Conservation (phyloP, 1,140 invertebrate genomes). For the Papilio aristodemus region DNA sequence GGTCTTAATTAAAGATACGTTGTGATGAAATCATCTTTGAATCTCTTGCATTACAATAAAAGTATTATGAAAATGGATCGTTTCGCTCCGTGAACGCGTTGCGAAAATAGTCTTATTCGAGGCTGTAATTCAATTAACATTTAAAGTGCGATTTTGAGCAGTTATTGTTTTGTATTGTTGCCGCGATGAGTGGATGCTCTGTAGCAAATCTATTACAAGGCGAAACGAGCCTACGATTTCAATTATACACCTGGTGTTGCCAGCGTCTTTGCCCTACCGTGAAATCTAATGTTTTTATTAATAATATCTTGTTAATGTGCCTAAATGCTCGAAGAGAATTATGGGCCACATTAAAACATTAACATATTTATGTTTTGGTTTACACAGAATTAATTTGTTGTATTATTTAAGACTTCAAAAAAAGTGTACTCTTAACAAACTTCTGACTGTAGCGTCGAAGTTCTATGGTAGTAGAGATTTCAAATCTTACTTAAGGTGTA, state of each 20-base stretch:
- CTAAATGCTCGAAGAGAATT: neutral
- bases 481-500: too few species aligned
- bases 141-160: constrained; percentile 7
- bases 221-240: neutral
- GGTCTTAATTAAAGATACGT: too few species aligned
- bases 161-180: constrained; percentile 7
- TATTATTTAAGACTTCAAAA: too few species aligned
- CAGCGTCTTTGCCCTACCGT: neutral
- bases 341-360: too few species aligned
- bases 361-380: too few species aligned
- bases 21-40: neutral
- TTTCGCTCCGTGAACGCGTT: neutral
- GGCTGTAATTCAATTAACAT: constrained; percentile 27
- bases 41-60: neutral
- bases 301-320: neutral
- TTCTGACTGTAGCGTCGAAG: too few species aligned
- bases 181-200: constrained; percentile 19
- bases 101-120: constrained; percentile 20
- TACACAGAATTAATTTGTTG: too few species aligned
- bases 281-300: neutral
- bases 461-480: too few species aligned
- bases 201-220: constrained; percentile 30
- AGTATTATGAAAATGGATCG: constrained; percentile 4
- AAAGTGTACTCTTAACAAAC: too few species aligned
- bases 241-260: neutral